Conservation (phyloP, 2,113 vertebrate genomes). For the Zosterops lateralis region DNA sequence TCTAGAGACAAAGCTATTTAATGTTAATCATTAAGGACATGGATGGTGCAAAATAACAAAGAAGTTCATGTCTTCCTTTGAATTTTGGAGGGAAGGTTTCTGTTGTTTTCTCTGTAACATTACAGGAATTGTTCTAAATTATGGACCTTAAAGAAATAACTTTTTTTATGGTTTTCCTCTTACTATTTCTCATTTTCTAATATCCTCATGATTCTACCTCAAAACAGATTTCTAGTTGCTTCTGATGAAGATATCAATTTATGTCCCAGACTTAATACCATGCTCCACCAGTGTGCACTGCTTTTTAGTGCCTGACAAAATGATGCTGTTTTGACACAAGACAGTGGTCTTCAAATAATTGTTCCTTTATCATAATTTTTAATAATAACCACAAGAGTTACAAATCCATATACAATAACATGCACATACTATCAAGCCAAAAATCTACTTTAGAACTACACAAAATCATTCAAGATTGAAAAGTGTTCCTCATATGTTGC, state of each 20-base stretch:
- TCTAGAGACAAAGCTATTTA: not conserved
- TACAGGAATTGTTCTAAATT: not conserved
- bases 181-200: not conserved
- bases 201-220: not conserved
- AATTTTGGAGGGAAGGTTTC: not conserved
- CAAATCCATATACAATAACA: not conserved
- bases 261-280: not conserved
- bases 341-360: not conserved
- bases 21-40: not conserved
- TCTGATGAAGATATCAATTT: not conserved
- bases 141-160: not conserved
- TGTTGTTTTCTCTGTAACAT: not conserved
- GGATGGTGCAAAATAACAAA: not conserved
- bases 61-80: not conserved
- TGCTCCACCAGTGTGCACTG: not conserved
- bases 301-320: not conserved
- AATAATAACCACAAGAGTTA: not conserved
- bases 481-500: not conserved
- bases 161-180: not conserved
- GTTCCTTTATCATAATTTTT: not conserved
- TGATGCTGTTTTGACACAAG: not conserved
- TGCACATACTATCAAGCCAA: not conserved
- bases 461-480: not conserved
- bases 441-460: not conserved
- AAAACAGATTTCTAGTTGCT: not conserved